These are phyloP conservation scores for Bhutanitis thaidina DNA, from an alignment of 2,888 invertebrate species.

Conservation along the genomic window DNA sequence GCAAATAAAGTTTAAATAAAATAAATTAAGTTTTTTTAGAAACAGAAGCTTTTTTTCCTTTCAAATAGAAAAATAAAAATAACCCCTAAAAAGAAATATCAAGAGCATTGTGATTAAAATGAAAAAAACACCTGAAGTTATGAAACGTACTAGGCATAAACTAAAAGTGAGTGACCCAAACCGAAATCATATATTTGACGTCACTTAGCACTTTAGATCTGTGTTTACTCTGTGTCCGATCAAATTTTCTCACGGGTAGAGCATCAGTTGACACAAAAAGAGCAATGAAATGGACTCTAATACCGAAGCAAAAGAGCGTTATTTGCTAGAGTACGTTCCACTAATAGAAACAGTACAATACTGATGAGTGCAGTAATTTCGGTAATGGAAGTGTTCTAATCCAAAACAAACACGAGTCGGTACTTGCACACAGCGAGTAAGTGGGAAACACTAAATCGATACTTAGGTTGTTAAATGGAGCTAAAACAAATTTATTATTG, in stretches of 20 bases:
- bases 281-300: background rate
- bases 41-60: no score
- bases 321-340: background rate
- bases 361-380: constrained; percentile 6
- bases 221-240: constrained; percentile 6
- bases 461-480: background rate
- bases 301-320: background rate
- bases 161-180: no score
- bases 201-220: constrained; percentile 13
- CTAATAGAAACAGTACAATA: background rate
- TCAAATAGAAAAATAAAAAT: no score
- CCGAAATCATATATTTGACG: constrained; percentile 7
- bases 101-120: no score
- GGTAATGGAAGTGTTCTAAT: constrained; percentile 12
- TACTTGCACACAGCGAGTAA: background rate
- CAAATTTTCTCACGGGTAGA: constrained; percentile 15
- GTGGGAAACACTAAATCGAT: background rate
- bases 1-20: no score
- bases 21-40: no score
- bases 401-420: constrained; percentile 4
- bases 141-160: no score
- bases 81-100: no score
- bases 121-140: no score
- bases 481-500: no score
- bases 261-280: background rate